Conservation (phyloP, 2,113 vertebrate species). For the Corythoichthys haematopterus region DNA sequence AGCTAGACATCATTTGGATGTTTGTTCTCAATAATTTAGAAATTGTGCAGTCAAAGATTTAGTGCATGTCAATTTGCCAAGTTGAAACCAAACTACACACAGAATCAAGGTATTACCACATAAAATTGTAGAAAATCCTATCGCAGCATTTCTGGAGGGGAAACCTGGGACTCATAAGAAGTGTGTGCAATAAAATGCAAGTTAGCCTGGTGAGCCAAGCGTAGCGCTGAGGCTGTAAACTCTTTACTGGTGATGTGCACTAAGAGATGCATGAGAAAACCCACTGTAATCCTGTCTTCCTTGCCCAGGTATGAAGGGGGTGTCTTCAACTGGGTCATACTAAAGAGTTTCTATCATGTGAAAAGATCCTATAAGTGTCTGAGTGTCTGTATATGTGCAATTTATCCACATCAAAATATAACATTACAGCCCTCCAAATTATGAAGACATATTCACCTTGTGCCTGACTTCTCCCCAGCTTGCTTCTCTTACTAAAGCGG, state of each 20-base stretch:
- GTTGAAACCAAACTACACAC: too few species aligned
- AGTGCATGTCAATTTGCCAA: neutral
- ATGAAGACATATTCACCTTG: constrained; percentile 2
- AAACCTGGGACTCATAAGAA: constrained; percentile 16
- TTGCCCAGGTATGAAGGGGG: constrained; percentile 42
- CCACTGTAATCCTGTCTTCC: constrained; percentile 34
- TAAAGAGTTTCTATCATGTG: constrained; percentile 41
- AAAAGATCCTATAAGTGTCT: constrained; percentile 25
- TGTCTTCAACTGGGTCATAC: constrained; percentile 28
- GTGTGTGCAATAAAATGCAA: constrained; percentile 17
- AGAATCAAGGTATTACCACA: neutral
- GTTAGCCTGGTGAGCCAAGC: constrained; percentile 8
- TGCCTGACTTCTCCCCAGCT: neutral
- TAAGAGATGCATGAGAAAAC: constrained; percentile 33
- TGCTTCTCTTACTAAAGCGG: constrained; percentile 17
- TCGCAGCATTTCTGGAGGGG: constrained; percentile 3
- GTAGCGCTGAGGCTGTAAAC: constrained; percentile 27
- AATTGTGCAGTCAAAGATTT: neutral
- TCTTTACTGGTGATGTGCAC: constrained; percentile 28
- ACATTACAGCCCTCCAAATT: neutral
- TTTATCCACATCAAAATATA: neutral
- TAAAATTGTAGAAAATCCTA: constrained; percentile 4
- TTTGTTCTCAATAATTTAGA: neutral
- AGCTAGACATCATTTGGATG: neutral
- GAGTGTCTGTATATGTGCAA: constrained; percentile 9